Evolutionary conservation across 2,797 vertebrate genomes (phyloP).

Genomic region (Amazonetta brasiliensis): DNA sequence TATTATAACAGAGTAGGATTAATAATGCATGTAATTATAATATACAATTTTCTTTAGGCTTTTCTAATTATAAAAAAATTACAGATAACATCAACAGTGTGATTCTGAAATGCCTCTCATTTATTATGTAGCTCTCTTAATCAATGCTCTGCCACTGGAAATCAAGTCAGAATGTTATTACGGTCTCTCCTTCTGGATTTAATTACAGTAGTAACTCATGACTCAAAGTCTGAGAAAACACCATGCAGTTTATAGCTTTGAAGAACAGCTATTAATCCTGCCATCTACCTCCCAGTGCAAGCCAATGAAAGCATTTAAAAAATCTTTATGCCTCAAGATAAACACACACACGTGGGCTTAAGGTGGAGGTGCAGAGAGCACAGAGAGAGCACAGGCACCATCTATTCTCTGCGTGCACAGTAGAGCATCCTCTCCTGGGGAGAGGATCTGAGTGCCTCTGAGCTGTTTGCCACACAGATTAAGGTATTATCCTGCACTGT

Average conservation of each 20-base stretch:
- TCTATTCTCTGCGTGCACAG: accelerated
- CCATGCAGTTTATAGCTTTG: conserved; percentile 57
- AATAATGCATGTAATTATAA: conserved; percentile 78
- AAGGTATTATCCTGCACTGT: neutral
- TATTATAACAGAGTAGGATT: conserved; percentile 57
- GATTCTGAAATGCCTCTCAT: conserved; percentile 69
- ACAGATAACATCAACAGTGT: conserved; percentile 72
- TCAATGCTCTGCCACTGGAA: conserved; percentile 74
- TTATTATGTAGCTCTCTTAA: conserved; percentile 74
- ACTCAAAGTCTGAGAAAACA: conserved; percentile 73
- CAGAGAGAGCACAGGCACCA: too few species aligned
- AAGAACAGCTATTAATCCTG: conserved; percentile 69
- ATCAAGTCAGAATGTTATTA: conserved; percentile 75
- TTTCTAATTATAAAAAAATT: conserved; percentile 79
- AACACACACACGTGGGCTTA: neutral
- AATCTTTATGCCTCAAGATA: conserved; percentile 17
- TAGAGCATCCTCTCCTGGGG: neutral
- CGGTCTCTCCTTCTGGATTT: conserved; percentile 73
- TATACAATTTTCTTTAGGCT: conserved; percentile 72
- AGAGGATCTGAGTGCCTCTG: neutral
- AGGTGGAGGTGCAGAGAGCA: neutral
- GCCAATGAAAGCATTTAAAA: conserved; percentile 23
- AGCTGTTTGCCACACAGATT: neutral
- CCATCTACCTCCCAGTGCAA: neutral
- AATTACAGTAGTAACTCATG: conserved; percentile 77